Evolutionary conservation across 2,113 vertebrate genomes (phyloP).

Genomic region (Psophia crepitans): DNA sequence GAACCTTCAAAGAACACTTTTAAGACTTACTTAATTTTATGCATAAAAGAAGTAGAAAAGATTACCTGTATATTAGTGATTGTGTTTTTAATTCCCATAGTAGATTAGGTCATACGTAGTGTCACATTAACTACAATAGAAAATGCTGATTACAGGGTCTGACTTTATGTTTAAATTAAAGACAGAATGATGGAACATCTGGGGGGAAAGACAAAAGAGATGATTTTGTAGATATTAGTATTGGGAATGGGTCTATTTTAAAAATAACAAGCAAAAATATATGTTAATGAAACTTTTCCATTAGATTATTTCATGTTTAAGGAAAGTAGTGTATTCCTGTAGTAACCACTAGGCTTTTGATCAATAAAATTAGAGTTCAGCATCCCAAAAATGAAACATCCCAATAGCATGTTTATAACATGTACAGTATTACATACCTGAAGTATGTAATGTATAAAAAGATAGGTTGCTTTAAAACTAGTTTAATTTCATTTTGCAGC

Average conservation of each 20-base stretch:
- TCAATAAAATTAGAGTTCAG: background rate
- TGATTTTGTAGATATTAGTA: background rate
- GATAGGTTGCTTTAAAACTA: background rate
- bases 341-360: background rate
- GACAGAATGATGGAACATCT: background rate
- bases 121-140: background rate
- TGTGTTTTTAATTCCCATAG: background rate
- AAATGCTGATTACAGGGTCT: background rate
- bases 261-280: background rate
- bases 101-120: background rate
- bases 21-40: background rate
- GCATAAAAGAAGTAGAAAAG: background rate
- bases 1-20: background rate
- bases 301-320: background rate
- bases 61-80: background rate
- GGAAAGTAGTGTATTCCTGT: background rate
- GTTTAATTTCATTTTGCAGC: background rate
- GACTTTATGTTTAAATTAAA: background rate
- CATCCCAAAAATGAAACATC: background rate
- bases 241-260: background rate
- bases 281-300: background rate
- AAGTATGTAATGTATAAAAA: background rate
- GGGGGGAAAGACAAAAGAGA: background rate
- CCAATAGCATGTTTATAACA: background rate
- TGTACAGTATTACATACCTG: accelerated